Conservation (phyloP, 2,888 invertebrate species). For the Epirrhoe tristata region DNA sequence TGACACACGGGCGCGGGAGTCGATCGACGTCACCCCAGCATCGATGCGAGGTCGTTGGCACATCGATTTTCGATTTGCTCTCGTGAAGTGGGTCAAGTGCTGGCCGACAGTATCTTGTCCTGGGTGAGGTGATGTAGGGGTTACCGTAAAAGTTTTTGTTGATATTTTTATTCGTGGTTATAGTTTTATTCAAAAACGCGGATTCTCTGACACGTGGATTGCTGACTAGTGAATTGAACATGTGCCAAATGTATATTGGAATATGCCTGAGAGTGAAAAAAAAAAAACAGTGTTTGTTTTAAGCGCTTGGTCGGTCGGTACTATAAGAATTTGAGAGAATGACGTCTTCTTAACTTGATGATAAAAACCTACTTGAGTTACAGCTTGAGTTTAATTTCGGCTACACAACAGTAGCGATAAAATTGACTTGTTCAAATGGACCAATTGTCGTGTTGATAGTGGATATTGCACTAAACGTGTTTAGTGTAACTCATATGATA, state of each 20-base stretch:
- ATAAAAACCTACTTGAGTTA: not conserved
- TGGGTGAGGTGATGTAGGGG: slow-evolving; percentile 21
- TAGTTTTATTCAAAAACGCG: not conserved
- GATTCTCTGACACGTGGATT: not conserved
- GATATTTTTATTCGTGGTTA: slow-evolving; percentile 37
- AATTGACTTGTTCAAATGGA: slow-evolving; percentile 5
- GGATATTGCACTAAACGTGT: slow-evolving; percentile 6
- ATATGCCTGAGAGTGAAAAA: not conserved
- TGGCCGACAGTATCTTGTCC: slow-evolving; percentile 56
- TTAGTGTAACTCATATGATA: slow-evolving; percentile 6
- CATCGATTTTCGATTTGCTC: slow-evolving; percentile 84
- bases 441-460: not conserved
- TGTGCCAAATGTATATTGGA: not conserved
- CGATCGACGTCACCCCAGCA: slow-evolving; percentile 45
- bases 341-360: not conserved
- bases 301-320: not conserved
- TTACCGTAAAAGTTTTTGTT: slow-evolving; percentile 44
- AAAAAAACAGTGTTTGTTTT: not conserved
- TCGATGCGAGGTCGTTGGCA: slow-evolving; percentile 64
- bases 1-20: slow-evolving; percentile 64
- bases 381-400: not conserved
- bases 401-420: not conserved
- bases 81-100: slow-evolving; percentile 81
- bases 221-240: not conserved
- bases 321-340: not conserved